A percentile compares a stretch with the other conserved stretches of the same genome.
Evolutionary conservation across 2,113 vertebrate species (phyloP).

Genomic region (Laticauda laticaudata): DNA sequence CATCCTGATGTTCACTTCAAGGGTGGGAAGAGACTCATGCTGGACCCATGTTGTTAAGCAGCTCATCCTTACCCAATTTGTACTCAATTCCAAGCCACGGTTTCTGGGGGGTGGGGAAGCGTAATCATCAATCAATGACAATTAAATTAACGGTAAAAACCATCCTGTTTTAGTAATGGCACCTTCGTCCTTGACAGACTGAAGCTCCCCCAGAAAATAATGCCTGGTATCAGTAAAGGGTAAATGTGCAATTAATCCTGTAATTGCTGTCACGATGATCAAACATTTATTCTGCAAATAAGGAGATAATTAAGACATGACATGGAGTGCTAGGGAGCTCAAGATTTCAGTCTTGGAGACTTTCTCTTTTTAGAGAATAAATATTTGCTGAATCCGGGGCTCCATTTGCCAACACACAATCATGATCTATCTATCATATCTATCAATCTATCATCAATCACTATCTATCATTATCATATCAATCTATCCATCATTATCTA

Average conservation of each 20-base stretch:
- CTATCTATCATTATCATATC: too few relatives aligned
- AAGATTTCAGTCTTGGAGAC: neutral
- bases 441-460: too few relatives aligned
- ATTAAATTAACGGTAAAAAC: neutral
- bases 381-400: neutral
- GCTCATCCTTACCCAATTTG: neutral
- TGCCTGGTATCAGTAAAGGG: neutral
- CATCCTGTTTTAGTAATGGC: neutral
- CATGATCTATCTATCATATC: too few relatives aligned
- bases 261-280: neutral
- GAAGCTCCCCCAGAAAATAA: neutral
- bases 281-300: neutral
- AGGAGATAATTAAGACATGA: neutral
- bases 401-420: neutral
- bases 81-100: neutral
- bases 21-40: neutral
- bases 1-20: neutral
- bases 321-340: neutral
- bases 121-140: neutral
- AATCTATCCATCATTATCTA: too few relatives aligned
- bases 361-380: neutral
- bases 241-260: neutral
- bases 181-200: neutral
- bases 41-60: neutral
- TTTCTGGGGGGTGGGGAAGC: accelerated